Conservation (phyloP, 2,888 invertebrate species). For the Limnephilus rhombicus region DNA sequence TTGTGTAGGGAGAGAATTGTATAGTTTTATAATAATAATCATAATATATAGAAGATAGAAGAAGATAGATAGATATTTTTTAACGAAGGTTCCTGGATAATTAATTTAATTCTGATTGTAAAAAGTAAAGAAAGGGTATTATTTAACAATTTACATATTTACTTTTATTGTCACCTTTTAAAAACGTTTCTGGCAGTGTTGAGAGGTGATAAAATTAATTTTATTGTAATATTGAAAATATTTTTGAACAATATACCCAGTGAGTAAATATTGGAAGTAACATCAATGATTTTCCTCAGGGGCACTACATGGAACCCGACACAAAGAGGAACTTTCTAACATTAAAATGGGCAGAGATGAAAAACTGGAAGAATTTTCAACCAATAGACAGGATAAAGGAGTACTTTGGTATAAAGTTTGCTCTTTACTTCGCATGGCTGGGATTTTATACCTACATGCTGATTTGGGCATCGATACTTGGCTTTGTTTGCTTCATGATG, state of each 20-base stretch:
- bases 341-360: slow-evolving; percentile 84
- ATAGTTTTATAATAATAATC: no score
- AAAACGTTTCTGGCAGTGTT: no score
- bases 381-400: slow-evolving; percentile 87
- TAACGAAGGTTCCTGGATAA: no score
- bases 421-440: slow-evolving; percentile 90
- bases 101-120: no score
- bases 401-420: slow-evolving; percentile 87
- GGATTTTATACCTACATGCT: slow-evolving; percentile 92
- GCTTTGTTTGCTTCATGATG: slow-evolving; percentile 82
- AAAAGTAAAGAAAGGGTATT: no score
- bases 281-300: slow-evolving; percentile 71
- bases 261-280: neutral
- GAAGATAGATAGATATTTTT: no score
- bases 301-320: slow-evolving; percentile 74
- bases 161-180: no score
- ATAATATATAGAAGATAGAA: no score
- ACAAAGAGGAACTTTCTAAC: slow-evolving; percentile 78
- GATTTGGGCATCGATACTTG: slow-evolving; percentile 84
- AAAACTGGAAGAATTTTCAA: slow-evolving; percentile 84
- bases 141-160: no score
- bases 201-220: no score
- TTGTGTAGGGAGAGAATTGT: no score
- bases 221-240: neutral
- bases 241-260: neutral